Evolutionary conservation across 2,888 invertebrate species (phyloP), one percentile per base, ranked within the genome.

Genomic region (Noctua pronuba): DNA sequence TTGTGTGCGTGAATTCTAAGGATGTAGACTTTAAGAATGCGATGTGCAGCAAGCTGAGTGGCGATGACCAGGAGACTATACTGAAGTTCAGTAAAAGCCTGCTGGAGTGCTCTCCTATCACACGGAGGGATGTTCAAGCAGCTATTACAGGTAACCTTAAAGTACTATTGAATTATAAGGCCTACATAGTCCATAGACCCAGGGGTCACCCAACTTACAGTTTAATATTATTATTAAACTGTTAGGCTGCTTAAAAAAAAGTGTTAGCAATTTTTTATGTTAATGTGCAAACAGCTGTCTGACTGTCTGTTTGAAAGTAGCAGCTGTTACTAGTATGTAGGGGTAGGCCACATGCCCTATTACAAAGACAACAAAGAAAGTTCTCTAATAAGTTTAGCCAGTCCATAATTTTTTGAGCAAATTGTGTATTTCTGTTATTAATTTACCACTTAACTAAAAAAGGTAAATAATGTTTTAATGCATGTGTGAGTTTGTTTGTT

Each of bases 21-120:
- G 96, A 97, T 89, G 93, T 96, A n/a, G 91, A 95, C 75, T 95
- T 97, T 79, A 97, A 97, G 86, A 95, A 93, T 89, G 97, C 96
- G 1, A 97, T 97, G 97, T 97, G 97, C 86, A 94, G 93, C 68
- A 96, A 96, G 76, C 90, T 97, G 35, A 94, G 94, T 76, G 88
- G 91, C n/a, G 95, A 95, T 18, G 97, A 97, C 62, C 97, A 97
- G 91, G 93, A 97, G 79, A 95, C 93, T 35, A 97, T 97, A 85
- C 93, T 97, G 90, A 94, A 94, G 73, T 97, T 97, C 86, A 96
- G 96, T 76, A 97, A 97, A 91, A 92, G 91, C 65, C 88, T 97
- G n/a, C 94, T 97, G 92, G 95, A 96, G 10, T 95, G 96, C 83
- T 93, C 95, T 8, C 91, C 93, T 67, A 93, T 96, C 41, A 91